Evolutionary conservation across 2,797 vertebrate genomes (phyloP).

Genomic region (Poeciliopsis paucimaculata): DNA sequence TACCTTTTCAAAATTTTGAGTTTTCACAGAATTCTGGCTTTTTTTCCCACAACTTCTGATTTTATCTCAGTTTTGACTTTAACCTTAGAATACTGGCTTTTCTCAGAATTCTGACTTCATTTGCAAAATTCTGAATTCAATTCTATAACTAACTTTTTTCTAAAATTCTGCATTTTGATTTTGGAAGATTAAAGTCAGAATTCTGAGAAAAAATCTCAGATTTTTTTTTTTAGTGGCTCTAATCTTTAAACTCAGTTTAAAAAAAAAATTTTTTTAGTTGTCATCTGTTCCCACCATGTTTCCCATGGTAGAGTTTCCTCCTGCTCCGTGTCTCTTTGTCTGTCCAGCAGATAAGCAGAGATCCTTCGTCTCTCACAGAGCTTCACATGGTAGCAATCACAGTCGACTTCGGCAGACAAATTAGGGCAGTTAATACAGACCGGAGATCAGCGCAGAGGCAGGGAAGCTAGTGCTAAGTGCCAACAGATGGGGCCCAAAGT

Average conservation of each 20-base stretch:
- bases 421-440: slow-evolving; percentile 80
- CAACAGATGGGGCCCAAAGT: slow-evolving; percentile 77
- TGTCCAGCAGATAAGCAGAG: slow-evolving; percentile 75
- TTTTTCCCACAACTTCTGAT: no score
- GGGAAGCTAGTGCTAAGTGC: slow-evolving; percentile 77
- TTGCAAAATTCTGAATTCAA: no score
- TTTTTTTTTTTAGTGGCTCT: no score
- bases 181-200: background rate
- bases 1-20: no score
- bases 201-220: background rate
- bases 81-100: no score
- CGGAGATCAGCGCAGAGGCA: slow-evolving; percentile 77
- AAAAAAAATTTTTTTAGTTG: slow-evolving; percentile 46
- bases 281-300: slow-evolving; percentile 22
- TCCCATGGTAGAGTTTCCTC: slow-evolving; percentile 13
- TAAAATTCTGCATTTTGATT: no score
- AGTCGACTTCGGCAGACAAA: slow-evolving; percentile 81
- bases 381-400: slow-evolving; percentile 82
- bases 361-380: slow-evolving; percentile 78
- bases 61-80: no score
- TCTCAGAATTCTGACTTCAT: no score
- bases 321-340: slow-evolving; percentile 30
- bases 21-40: no score
- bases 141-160: no score
- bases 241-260: no score